Evolutionary conservation across 2,888 invertebrate genomes (phyloP).

Genomic region (Petrolisthes cinctipes): DNA sequence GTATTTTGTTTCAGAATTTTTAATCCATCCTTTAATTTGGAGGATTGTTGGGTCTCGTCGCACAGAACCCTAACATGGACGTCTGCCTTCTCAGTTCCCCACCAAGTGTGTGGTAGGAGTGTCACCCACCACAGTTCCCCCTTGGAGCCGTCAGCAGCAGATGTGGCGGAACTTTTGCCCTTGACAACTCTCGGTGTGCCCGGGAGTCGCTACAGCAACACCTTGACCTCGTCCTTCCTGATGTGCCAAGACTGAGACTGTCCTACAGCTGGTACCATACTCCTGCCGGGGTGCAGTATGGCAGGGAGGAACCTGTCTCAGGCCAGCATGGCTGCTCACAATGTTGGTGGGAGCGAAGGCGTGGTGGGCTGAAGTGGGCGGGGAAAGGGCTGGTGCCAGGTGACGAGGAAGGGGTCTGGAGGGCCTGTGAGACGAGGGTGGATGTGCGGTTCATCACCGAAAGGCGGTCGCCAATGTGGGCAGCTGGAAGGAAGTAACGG

Average conservation of each 20-base stretch:
- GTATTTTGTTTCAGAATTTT: neutral
- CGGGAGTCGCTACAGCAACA: neutral
- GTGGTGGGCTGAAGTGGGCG: conserved; percentile 25
- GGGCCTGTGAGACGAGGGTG: conserved; percentile 18
- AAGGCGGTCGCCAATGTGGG: conserved; percentile 57
- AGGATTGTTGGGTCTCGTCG: neutral
- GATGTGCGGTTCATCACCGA: conserved; percentile 64
- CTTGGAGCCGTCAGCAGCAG: neutral
- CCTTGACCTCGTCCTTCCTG: conserved; percentile 33
- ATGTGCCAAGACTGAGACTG: conserved; percentile 30
- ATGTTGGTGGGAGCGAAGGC: conserved; percentile 19
- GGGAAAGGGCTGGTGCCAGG: conserved; percentile 32
- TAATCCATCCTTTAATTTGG: neutral
- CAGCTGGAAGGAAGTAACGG: conserved; percentile 57
- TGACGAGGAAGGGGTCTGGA: conserved; percentile 20
- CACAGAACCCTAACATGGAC: neutral
- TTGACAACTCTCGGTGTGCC: neutral
- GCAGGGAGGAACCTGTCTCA: conserved; percentile 42
- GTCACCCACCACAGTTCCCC: neutral
- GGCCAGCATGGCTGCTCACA: conserved; percentile 22
- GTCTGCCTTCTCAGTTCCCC: neutral
- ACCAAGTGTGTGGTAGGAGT: neutral
- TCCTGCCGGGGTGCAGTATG: conserved; percentile 45
- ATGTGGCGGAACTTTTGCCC: neutral
- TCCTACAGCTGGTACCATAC: conserved; percentile 52